phyloP scores from a whole-genome alignment of 1,140 invertebrate species.

The Drosophila willistoni region DNA sequence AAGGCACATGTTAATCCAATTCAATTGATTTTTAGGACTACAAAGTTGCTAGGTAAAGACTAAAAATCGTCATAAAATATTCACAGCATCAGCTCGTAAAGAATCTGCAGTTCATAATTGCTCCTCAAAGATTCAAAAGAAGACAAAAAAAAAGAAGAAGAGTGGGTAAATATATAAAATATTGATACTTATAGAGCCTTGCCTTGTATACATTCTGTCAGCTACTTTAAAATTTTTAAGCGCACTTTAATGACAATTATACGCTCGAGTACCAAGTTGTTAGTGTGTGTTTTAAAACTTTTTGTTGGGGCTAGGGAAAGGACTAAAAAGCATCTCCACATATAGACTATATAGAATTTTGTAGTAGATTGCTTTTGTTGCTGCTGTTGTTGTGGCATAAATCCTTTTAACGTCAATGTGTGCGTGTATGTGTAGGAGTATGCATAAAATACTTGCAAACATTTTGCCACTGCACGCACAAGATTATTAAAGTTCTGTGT shows the following conservation, averaged over 20 bases:
- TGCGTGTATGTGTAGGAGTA: constrained; percentile 15
- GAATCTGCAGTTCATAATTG: constrained; percentile 54
- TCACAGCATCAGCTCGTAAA: constrained; percentile 14
- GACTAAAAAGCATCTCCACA: constrained; percentile 42
- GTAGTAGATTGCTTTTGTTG: constrained; percentile 25
- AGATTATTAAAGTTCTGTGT: constrained; percentile 71
- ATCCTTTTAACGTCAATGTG: constrained; percentile 51
- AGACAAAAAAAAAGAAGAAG: background rate
- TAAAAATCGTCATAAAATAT: constrained; percentile 54
- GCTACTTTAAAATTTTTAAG: constrained; percentile 50
- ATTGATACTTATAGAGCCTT: constrained; percentile 42
- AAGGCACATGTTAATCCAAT: background rate
- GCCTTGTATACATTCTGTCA: constrained; percentile 34
- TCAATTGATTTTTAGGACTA: too few relatives aligned
- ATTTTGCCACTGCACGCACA: constrained; percentile 52
- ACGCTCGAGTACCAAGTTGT: constrained; percentile 54
- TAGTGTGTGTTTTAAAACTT: constrained; percentile 57
- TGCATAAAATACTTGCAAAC: constrained; percentile 52
- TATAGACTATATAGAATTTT: constrained; percentile 39
- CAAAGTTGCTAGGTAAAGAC: constrained; percentile 19
- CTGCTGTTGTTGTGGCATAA: constrained; percentile 52
- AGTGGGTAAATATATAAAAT: constrained; percentile 29
- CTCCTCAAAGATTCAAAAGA: constrained; percentile 18
- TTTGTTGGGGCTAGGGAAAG: background rate
- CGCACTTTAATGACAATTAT: constrained; percentile 76